A percentile compares a stretch with the other conserved stretches of the same genome.
These are phyloP conservation scores for Diarsia brunnea DNA, from an alignment of 2,888 invertebrate species.

Conservation along the genomic window DNA sequence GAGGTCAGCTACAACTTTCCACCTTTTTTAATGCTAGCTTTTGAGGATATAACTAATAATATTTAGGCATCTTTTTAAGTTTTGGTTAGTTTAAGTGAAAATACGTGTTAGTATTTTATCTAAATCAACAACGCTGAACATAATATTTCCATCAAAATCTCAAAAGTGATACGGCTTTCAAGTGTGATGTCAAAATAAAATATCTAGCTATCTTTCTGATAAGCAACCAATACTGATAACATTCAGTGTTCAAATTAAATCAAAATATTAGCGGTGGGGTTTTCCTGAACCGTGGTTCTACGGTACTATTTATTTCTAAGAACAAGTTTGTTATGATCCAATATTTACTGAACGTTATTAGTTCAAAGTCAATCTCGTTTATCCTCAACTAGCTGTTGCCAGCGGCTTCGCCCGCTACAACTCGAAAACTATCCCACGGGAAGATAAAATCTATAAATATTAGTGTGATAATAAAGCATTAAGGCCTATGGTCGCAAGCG, in stretches of 20 bases:
- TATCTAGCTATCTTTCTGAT: conserved; percentile 24
- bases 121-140: conserved; percentile 13
- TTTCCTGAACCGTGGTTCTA: not conserved
- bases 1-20: too few species aligned
- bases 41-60: too few species aligned
- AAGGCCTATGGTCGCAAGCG: not conserved
- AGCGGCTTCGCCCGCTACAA: too few species aligned
- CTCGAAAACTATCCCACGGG: too few species aligned
- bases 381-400: too few species aligned
- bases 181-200: conserved; percentile 20
- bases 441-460: too few species aligned
- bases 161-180: conserved; percentile 25
- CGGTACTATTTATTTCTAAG: not conserved
- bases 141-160: conserved; percentile 29
- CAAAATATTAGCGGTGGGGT: not conserved
- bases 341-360: conserved; percentile 2
- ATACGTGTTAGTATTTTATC: too few species aligned
- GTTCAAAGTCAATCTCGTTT: not conserved
- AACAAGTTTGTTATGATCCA: not conserved
- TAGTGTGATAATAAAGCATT: not conserved
- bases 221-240: conserved; percentile 25
- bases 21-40: too few species aligned
- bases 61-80: too few species aligned
- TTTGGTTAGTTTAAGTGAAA: too few species aligned
- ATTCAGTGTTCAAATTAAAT: conserved; percentile 22